These are phyloP conservation scores for Drosophila ercepeae DNA, from an alignment of 1,140 invertebrate genomes.

Conservation along the genomic window DNA sequence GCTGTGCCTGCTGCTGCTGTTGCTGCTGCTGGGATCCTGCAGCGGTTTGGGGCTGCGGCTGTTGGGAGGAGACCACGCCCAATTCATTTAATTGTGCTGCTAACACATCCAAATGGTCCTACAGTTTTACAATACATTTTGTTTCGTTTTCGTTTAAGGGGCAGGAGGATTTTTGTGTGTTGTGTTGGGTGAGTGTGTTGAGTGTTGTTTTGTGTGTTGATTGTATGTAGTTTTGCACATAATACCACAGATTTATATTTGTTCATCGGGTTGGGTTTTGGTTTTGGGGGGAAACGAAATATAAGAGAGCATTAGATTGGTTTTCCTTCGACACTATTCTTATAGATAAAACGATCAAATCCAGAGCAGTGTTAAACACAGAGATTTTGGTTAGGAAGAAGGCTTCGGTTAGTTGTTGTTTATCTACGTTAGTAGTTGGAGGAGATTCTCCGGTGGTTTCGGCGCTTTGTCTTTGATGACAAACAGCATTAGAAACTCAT, in stretches of 20 bases:
- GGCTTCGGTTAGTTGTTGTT: constrained; percentile 43
- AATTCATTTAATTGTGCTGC: constrained; percentile 97
- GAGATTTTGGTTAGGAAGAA: constrained; percentile 24
- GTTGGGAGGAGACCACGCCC: constrained; percentile 89
- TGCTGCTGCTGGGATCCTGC: constrained; percentile 62
- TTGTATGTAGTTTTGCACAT: constrained; percentile 61
- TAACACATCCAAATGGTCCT: constrained; percentile 95
- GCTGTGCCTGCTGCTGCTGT: constrained; percentile 84
- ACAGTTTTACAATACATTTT: constrained; percentile 73
- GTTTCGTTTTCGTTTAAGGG: constrained; percentile 34
- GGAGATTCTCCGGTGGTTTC: constrained; percentile 1
- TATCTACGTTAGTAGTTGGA: constrained; percentile 25
- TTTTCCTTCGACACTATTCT: constrained; percentile 59
- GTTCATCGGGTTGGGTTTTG: constrained; percentile 37
- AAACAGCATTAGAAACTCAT: constrained; percentile 57
- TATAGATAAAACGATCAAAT: constrained; percentile 44
- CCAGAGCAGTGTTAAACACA: constrained; percentile 21
- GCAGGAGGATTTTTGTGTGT: constrained; percentile 65
- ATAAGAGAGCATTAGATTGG: constrained; percentile 83
- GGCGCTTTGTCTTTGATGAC: constrained; percentile 14
- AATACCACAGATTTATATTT: constrained; percentile 61
- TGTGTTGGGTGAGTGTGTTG: constrained; percentile 16
- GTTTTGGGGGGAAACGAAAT: constrained; percentile 64
- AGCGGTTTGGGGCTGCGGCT: constrained; percentile 80
- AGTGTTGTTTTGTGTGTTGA: constrained; percentile 31